phyloP scores from a whole-genome alignment of 2,888 invertebrate genomes.

The Ochropleura plecta region DNA sequence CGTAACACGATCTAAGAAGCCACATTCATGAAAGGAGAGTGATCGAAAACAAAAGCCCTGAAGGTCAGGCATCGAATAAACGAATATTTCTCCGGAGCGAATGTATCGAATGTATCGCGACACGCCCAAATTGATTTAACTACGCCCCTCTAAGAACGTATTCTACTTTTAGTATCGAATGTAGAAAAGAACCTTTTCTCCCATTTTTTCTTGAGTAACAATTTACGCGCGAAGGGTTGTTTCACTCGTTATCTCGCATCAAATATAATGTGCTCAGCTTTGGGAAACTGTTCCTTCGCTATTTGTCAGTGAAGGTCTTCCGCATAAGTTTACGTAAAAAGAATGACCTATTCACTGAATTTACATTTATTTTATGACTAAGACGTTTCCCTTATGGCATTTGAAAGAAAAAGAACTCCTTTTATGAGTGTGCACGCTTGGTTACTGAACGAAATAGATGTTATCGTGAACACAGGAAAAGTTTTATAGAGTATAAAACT shows the following conservation, averaged over 20 bases:
- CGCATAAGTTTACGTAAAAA: slow-evolving; percentile 40
- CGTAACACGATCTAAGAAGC: slow-evolving; percentile 59
- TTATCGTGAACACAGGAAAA: not conserved
- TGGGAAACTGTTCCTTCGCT: slow-evolving; percentile 42
- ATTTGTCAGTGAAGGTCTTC: slow-evolving; percentile 44
- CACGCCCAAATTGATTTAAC: slow-evolving; percentile 81
- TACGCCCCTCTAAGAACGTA: slow-evolving; percentile 67
- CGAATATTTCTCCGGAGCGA: slow-evolving; percentile 69
- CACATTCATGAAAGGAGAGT: slow-evolving; percentile 59
- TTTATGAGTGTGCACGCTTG: slow-evolving; percentile 6
- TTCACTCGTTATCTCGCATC: slow-evolving; percentile 66
- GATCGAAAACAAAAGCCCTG: slow-evolving; percentile 70
- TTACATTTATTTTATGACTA: slow-evolving; percentile 49
- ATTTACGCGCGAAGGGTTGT: slow-evolving; percentile 66
- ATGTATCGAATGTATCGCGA: slow-evolving; percentile 79
- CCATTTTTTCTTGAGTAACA: slow-evolving; percentile 60
- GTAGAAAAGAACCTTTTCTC: slow-evolving; percentile 53
- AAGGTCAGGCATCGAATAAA: slow-evolving; percentile 69
- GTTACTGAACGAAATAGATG: slow-evolving; percentile 1
- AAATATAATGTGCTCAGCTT: slow-evolving; percentile 65
- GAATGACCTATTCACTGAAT: slow-evolving; percentile 38
- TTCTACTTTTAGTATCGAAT: slow-evolving; percentile 69
- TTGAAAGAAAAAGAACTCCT: not conserved
- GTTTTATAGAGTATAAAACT: not conserved
- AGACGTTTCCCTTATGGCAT: slow-evolving; percentile 4